Evolutionary conservation across 2,113 vertebrate genomes (phyloP), one percentile per base, ranked within the genome.

Genomic region (Cheirogaleus medius): DNA sequence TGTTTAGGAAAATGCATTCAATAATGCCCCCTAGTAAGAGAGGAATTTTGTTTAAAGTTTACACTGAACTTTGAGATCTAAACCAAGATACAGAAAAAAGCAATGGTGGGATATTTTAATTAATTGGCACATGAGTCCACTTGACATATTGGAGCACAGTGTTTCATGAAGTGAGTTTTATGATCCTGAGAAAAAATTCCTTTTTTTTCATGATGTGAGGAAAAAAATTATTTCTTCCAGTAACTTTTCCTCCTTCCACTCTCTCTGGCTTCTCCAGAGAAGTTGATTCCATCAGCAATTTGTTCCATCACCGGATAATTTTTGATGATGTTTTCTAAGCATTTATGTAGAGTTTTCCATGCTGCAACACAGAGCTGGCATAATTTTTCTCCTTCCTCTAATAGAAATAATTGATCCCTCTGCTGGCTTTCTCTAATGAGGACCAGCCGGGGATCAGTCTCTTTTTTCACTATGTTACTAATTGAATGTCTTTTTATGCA

Each of bases 391-490:
- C 52, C 60, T 47, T 95, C 44, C 23, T 69, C 6, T 93, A 87
- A 60, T 66, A 87, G 54, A 91, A 93, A 90, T 97, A 91, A 92
- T 90, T 96, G 95, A 90, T 84, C 37, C 76, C 73, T 95, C 78
- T 90, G 74, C 74, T 97, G 44, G 37, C 23, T 86, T 95, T 87
- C n/a, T 81, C 44, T 95, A 81, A 83, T 88, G 56, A 95, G 47
- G 58, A 18, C 47, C 25, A 81, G n/a, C 21, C 20, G 39, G 15
- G 21, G 52, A 85, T 68, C 47, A 29, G 1, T 81, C 39, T 54
- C 21, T 83, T 58, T 90, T 85, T 29, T 87, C 32, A 49, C 5
- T 81, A 8, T 71, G 86, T 63, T 71, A 37, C 58, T 94, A 66
- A 95, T 56, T 88, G 60, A 95, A 86, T 81, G 76, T 52, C 20